Evolutionary conservation across 2,888 invertebrate species (phyloP).

Genomic region (Abrostola triplasia): DNA sequence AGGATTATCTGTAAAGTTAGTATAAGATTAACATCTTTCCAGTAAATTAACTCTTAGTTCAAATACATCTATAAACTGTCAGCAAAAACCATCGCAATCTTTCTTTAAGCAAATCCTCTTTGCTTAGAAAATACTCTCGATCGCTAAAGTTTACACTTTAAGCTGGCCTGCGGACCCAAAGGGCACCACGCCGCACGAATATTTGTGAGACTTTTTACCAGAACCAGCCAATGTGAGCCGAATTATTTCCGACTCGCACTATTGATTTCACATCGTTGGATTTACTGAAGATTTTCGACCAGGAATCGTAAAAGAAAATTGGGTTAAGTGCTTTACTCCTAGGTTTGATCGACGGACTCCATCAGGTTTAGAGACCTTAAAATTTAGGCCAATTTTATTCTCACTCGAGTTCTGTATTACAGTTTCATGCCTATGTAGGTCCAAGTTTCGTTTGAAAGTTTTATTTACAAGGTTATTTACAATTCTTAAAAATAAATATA

Average conservation of each 20-base stretch:
- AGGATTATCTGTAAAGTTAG: too few relatives aligned
- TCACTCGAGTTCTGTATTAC: constrained; percentile 6
- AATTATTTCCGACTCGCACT: constrained; percentile 54
- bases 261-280: constrained; percentile 53
- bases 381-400: constrained; percentile 18
- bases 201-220: constrained; percentile 46
- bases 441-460: too few relatives aligned
- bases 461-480: too few relatives aligned
- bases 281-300: constrained; percentile 45
- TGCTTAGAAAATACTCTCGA: constrained; percentile 3
- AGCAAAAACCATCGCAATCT: too few relatives aligned
- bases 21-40: too few relatives aligned
- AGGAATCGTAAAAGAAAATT: constrained; percentile 46
- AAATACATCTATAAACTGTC: too few relatives aligned
- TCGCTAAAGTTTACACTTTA: constrained; percentile 31
- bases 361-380: constrained; percentile 25
- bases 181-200: constrained; percentile 40
- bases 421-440: neutral
- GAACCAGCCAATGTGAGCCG: constrained; percentile 40
- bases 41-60: too few relatives aligned
- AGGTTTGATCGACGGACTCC: constrained; percentile 39
- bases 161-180: constrained; percentile 34
- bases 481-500: too few relatives aligned
- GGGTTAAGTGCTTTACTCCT: constrained; percentile 50
- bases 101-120: too few relatives aligned